These are phyloP conservation scores for Oscheius onirici DNA, from an alignment of 2,888 invertebrate genomes.

Conservation along the genomic window DNA sequence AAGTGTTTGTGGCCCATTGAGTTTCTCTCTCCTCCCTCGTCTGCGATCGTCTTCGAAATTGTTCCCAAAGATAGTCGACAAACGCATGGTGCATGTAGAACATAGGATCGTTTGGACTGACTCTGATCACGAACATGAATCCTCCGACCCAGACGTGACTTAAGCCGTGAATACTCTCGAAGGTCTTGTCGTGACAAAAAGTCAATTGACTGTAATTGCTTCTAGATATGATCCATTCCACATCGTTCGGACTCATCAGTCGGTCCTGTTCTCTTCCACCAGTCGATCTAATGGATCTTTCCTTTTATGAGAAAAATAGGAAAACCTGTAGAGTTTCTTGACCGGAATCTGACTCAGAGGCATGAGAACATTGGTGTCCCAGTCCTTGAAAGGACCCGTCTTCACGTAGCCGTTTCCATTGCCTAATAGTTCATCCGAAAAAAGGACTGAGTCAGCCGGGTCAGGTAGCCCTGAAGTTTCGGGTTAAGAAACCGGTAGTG, in stretches of 20 bases:
- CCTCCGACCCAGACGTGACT: slow-evolving; percentile 71
- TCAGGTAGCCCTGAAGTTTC: slow-evolving; percentile 64
- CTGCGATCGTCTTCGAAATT: slow-evolving; percentile 65
- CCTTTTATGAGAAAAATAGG: neutral
- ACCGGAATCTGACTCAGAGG: slow-evolving; percentile 69
- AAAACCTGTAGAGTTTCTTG: slow-evolving; percentile 65
- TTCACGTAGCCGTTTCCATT: slow-evolving; percentile 68
- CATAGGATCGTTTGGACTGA: slow-evolving; percentile 61
- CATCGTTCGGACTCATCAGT: slow-evolving; percentile 63
- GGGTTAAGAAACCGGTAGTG: neutral
- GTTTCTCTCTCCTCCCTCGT: slow-evolving; percentile 62
- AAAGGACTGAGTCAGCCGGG: slow-evolving; percentile 66
- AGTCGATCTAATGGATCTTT: slow-evolving; percentile 54
- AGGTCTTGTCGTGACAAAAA: slow-evolving; percentile 70
- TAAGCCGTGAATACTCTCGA: slow-evolving; percentile 69
- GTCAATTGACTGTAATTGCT: slow-evolving; percentile 61
- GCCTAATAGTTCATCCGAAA: slow-evolving; percentile 68
- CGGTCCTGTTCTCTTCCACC: slow-evolving; percentile 66
- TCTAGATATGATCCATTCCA: slow-evolving; percentile 64
- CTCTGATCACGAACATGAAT: slow-evolving; percentile 70
- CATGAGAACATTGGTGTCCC: slow-evolving; percentile 69
- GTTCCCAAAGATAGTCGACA: slow-evolving; percentile 70
- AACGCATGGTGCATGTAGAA: slow-evolving; percentile 71
- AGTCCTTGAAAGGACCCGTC: slow-evolving; percentile 66
- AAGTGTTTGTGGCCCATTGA: slow-evolving; percentile 66